phyloP scores from a whole-genome alignment of 2,113 vertebrate species.

The Pholis gunnellus region DNA sequence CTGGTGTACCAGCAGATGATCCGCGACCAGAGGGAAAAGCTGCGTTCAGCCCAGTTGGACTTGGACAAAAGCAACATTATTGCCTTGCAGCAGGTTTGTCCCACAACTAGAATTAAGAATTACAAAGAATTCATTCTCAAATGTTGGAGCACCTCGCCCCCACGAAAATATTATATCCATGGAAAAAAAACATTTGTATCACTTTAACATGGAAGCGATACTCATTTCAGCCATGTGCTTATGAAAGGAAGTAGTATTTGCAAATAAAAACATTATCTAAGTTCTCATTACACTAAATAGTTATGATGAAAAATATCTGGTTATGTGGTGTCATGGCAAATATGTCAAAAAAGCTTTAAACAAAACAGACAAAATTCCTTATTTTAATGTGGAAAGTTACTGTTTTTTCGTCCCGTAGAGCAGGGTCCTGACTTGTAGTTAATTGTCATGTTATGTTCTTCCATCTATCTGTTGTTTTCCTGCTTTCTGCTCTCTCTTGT shows the following conservation, averaged over 20 bases:
- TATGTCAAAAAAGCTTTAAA: background rate
- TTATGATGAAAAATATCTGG: background rate
- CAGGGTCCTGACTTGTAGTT: background rate
- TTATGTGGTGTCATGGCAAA: background rate
- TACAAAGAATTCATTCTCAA: background rate
- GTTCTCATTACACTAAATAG: background rate
- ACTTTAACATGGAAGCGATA: background rate
- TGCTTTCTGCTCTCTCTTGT: constrained; percentile 42
- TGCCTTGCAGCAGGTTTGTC: constrained; percentile 91
- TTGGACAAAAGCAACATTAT: constrained; percentile 91
- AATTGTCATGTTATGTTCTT: background rate
- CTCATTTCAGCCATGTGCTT: background rate
- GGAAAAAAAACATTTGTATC: background rate
- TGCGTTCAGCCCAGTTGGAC: constrained; percentile 90
- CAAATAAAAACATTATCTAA: background rate
- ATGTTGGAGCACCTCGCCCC: background rate
- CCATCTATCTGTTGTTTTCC: constrained; percentile 6
- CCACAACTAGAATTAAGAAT: background rate
- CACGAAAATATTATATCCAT: background rate
- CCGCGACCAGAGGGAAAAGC: constrained; percentile 88
- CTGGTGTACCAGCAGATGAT: constrained; percentile 92
- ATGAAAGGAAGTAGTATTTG: background rate
- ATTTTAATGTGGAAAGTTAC: background rate
- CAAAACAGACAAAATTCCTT: background rate
- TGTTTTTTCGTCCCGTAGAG: background rate